These are phyloP conservation scores for Tadarida brasiliensis DNA, from an alignment of 2,797 vertebrate genomes.

Conservation along the genomic window DNA sequence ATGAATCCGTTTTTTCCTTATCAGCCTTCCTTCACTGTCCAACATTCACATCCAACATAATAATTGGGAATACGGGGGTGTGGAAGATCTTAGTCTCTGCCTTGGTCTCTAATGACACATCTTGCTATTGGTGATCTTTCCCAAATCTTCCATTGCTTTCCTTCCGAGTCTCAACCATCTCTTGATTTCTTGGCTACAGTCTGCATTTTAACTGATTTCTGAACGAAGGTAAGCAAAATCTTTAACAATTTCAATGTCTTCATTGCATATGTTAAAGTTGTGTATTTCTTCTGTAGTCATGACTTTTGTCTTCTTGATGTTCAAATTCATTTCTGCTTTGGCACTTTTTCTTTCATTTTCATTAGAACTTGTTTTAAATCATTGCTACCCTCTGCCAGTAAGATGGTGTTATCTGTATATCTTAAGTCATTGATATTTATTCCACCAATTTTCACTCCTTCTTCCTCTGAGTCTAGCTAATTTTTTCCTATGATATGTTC, in stretches of 20 bases:
- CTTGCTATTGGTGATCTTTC: not conserved
- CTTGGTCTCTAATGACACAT: not conserved
- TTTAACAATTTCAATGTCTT: not conserved
- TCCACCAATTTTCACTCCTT: not conserved
- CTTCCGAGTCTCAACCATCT: not conserved
- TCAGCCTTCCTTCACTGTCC: not conserved
- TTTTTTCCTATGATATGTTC: not conserved
- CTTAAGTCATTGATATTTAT: not conserved
- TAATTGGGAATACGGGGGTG: not conserved
- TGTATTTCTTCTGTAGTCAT: not conserved
- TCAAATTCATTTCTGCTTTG: not conserved
- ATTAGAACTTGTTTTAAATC: not conserved
- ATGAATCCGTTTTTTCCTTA: not conserved
- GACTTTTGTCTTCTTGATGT: not conserved
- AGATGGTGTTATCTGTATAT: not conserved
- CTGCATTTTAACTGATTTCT: not conserved
- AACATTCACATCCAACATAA: not conserved
- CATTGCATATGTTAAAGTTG: not conserved
- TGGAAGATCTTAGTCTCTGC: not conserved
- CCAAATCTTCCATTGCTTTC: not conserved
- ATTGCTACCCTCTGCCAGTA: not conserved
- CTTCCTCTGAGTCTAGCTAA: not conserved
- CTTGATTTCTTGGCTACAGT: not conserved
- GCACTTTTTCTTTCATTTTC: not conserved
- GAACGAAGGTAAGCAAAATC: not conserved